Evolutionary conservation across 1,140 invertebrate species (phyloP).

Genomic region (Camponotus floridanus): DNA sequence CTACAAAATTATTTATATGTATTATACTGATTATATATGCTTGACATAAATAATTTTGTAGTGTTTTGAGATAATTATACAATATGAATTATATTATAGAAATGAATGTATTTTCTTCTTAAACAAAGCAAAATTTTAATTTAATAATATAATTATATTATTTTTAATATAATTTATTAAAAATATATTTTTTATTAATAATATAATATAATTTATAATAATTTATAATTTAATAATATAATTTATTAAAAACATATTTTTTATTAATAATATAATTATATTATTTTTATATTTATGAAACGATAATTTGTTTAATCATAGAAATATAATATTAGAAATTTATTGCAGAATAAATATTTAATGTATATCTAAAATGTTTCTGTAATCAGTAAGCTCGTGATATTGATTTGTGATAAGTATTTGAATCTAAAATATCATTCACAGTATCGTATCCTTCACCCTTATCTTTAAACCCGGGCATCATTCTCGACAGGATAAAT

Average conservation of each 20-base stretch:
- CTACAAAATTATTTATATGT: too few relatives aligned
- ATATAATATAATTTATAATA: too few relatives aligned
- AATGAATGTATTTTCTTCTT: background rate
- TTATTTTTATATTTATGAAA: background rate
- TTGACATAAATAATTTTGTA: too few relatives aligned
- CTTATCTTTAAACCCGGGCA: slow-evolving; percentile 1
- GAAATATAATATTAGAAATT: background rate
- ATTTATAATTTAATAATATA: too few relatives aligned
- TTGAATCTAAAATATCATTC: slow-evolving; percentile 17
- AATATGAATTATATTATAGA: background rate
- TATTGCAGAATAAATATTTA: background rate
- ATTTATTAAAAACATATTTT: too few relatives aligned
- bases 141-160: too few relatives aligned
- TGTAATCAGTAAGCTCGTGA: background rate
- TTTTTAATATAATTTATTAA: too few relatives aligned
- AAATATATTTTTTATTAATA: too few relatives aligned
- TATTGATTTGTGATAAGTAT: background rate
- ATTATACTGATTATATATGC: too few relatives aligned
- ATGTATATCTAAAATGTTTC: background rate
- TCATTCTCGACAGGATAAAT: slow-evolving; percentile 4
- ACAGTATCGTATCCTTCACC: background rate
- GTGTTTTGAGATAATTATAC: background rate
- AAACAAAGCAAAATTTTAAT: background rate
- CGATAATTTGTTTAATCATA: background rate
- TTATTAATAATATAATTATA: background rate